Evolutionary conservation across 2,888 invertebrate genomes (phyloP).

Genomic region (Agonopterix arenella): DNA sequence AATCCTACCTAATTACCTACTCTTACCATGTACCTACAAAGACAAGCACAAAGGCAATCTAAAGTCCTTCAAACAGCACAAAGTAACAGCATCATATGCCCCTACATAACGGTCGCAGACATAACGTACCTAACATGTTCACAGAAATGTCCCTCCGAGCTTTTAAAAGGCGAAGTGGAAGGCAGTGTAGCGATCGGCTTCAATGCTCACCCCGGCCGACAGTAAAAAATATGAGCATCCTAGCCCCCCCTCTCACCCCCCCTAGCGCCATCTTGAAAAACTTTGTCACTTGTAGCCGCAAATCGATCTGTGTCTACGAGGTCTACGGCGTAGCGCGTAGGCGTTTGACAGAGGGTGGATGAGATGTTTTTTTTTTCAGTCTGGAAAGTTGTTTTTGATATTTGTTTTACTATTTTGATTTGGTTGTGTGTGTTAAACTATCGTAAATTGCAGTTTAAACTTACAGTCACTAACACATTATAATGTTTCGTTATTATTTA

Average conservation of each 20-base stretch:
- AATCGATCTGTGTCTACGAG: conserved; percentile 70
- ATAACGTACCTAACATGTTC: conserved; percentile 45
- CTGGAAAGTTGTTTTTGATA: no score
- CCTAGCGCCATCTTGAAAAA: conserved; percentile 71
- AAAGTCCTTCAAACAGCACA: not conserved
- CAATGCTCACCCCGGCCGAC: conserved; percentile 73
- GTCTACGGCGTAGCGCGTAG: conserved; percentile 45
- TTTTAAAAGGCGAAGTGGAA: conserved; percentile 75
- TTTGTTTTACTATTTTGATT: no score
- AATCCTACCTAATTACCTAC: no score
- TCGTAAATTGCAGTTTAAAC: no score
- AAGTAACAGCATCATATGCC: not conserved
- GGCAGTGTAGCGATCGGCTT: conserved; percentile 73
- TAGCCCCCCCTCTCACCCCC: conserved; percentile 28
- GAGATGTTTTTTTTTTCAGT: not conserved
- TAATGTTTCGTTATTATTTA: no score
- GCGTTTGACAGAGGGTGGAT: conserved; percentile 11
- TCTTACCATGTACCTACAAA: not conserved
- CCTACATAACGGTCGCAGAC: conserved; percentile 31
- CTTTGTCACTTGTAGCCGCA: conserved; percentile 73
- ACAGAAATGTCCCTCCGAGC: conserved; percentile 59
- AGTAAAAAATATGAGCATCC: conserved; percentile 76
- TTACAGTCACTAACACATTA: no score
- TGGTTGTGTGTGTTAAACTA: no score
- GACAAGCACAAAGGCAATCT: not conserved